phyloP scores from a whole-genome alignment of 2,888 invertebrate genomes.

The Trissolcus brochymenae region DNA sequence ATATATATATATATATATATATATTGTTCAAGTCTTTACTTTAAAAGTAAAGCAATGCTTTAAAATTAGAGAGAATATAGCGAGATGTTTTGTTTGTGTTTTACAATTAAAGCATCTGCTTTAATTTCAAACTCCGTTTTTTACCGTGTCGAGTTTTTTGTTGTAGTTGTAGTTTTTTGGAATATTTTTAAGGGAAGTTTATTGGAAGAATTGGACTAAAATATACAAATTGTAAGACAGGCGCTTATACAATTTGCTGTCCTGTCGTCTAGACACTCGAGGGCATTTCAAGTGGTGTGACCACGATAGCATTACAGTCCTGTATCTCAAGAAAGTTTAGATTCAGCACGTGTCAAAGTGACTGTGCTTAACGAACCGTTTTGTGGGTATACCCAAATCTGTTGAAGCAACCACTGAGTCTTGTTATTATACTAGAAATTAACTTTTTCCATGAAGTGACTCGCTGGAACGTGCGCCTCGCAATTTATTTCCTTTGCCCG shows the following conservation, averaged over 20 bases:
- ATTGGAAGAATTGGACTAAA: constrained; percentile 38
- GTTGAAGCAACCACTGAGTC: constrained; percentile 17
- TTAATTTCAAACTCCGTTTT: background rate
- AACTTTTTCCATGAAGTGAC: constrained; percentile 38
- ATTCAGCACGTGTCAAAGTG: constrained; percentile 67
- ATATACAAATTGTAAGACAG: constrained; percentile 45
- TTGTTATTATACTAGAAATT: constrained; percentile 46
- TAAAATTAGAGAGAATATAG: no score
- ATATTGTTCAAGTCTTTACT: no score
- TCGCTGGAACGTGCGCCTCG: background rate
- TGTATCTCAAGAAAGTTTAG: constrained; percentile 54
- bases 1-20: no score
- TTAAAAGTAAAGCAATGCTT: no score
- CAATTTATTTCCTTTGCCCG: no score
- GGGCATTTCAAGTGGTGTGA: constrained; percentile 46
- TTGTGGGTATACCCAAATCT: constrained; percentile 58
- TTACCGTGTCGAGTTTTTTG: no score
- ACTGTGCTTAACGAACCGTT: constrained; percentile 71
- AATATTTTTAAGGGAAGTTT: constrained; percentile 25
- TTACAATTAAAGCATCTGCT: background rate
- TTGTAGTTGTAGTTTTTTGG: background rate
- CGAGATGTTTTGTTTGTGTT: no score
- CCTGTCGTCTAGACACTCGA: constrained; percentile 55
- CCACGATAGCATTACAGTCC: constrained; percentile 41
- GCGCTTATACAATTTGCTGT: constrained; percentile 53